These are phyloP conservation scores for Gymnocephalus cernua DNA, from an alignment of 2,113 vertebrate species.

Conservation along the genomic window DNA sequence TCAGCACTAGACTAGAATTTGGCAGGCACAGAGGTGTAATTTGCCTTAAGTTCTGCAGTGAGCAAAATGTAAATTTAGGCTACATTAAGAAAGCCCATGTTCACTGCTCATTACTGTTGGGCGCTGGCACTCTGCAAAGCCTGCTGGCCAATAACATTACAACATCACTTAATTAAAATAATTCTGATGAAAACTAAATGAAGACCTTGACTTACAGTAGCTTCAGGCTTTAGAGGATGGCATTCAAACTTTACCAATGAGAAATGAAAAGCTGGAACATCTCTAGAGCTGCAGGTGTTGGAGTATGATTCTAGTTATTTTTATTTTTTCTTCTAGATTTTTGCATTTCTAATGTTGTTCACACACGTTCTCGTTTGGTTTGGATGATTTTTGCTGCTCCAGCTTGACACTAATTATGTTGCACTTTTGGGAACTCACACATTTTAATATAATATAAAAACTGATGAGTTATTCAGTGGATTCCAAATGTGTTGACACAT, in stretches of 20 bases:
- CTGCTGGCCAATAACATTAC: slow-evolving; percentile 31
- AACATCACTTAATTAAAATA: slow-evolving; percentile 29
- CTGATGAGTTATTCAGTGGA: not conserved
- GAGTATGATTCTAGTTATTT: not conserved
- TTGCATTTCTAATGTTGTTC: slow-evolving; percentile 17
- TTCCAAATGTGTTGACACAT: not conserved
- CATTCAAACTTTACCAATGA: slow-evolving; percentile 21
- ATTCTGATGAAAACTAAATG: slow-evolving; percentile 26
- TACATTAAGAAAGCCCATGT: slow-evolving; percentile 35
- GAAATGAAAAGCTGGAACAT: not conserved
- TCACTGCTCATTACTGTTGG: slow-evolving; percentile 36
- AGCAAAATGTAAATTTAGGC: slow-evolving; percentile 56
- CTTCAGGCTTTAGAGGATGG: slow-evolving; percentile 22
- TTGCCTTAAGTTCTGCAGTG: slow-evolving; percentile 49
- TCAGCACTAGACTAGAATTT: slow-evolving; percentile 17
- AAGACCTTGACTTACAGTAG: slow-evolving; percentile 25
- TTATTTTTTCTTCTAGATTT: not conserved
- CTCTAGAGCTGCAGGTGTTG: not conserved
- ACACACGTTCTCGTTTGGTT: not conserved
- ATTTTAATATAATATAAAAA: not conserved
- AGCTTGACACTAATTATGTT: not conserved
- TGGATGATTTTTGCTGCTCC: not conserved
- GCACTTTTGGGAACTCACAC: not conserved
- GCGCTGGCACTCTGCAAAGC: slow-evolving; percentile 21
- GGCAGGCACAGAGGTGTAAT: slow-evolving; percentile 42